Evolutionary conservation across 2,888 invertebrate species (phyloP).

Genomic region (Cataglyphis cursor): DNA sequence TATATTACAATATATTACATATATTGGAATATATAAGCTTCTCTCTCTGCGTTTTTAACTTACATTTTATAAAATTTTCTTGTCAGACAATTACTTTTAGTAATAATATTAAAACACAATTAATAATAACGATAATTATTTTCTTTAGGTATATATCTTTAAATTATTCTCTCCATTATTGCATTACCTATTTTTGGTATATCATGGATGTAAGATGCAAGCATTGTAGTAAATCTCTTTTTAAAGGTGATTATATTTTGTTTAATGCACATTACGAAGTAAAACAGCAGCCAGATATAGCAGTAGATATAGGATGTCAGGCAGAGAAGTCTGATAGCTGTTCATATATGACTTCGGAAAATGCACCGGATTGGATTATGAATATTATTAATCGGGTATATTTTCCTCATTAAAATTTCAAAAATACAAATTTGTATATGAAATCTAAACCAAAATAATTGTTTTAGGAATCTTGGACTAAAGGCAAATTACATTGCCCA

Average conservation of each 20-base stretch:
- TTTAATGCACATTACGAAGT: slow-evolving; percentile 63
- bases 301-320: slow-evolving; percentile 56
- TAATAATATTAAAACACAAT: background rate
- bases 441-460: slow-evolving; percentile 27
- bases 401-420: slow-evolving; percentile 20
- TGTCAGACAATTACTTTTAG: background rate
- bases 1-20: too few relatives aligned
- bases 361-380: slow-evolving; percentile 69
- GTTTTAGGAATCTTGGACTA: slow-evolving; percentile 72
- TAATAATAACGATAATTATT: slow-evolving; percentile 8
- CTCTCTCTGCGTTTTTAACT: background rate
- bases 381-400: slow-evolving; percentile 66
- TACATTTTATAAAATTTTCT: slow-evolving; percentile 18
- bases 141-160: background rate
- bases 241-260: slow-evolving; percentile 49
- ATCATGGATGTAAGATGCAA: slow-evolving; percentile 69
- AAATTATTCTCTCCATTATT: background rate
- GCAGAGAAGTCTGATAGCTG: slow-evolving; percentile 53
- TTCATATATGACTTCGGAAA: slow-evolving; percentile 65
- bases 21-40: background rate
- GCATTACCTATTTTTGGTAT: background rate
- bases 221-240: slow-evolving; percentile 67
- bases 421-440: background rate
- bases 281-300: slow-evolving; percentile 46
- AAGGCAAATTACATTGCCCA: slow-evolving; percentile 71